A percentile compares a stretch with the other conserved stretches of the same genome.
phyloP scores from a whole-genome alignment of 2,888 invertebrate species.

The Xestia sexstrigata region DNA sequence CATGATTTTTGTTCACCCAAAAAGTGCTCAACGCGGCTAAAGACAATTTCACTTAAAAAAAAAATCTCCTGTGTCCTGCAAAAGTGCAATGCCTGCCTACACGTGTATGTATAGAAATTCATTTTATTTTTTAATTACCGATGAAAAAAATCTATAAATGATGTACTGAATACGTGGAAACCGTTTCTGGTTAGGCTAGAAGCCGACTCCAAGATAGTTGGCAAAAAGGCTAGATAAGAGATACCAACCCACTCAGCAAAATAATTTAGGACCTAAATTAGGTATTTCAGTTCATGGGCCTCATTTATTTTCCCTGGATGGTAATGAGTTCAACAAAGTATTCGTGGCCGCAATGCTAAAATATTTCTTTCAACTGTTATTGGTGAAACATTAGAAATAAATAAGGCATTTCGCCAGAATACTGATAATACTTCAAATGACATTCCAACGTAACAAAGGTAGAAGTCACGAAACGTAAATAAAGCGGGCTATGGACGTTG shows the following conservation, averaged over 20 bases:
- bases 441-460: conserved; percentile 84
- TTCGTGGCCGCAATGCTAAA: conserved; percentile 66
- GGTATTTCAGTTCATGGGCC: conserved; percentile 17
- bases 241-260: not conserved
- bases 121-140: too few species aligned
- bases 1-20: too few species aligned
- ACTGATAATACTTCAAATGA: conserved; percentile 86
- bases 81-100: too few species aligned
- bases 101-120: too few species aligned
- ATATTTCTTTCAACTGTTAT: conserved; percentile 75
- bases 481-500: conserved; percentile 66
- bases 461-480: conserved; percentile 84
- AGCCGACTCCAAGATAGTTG: not conserved
- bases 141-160: too few species aligned
- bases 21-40: too few species aligned
- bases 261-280: conserved; percentile 11
- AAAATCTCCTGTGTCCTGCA: too few species aligned
- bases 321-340: conserved; percentile 65
- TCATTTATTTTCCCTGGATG: conserved; percentile 44
- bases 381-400: conserved; percentile 78
- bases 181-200: not conserved
- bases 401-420: conserved; percentile 85
- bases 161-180: too few species aligned
- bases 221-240: not conserved
- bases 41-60: too few species aligned